Evolutionary conservation across 2,888 invertebrate species (phyloP).

Genomic region (Charanyca ferruginea): DNA sequence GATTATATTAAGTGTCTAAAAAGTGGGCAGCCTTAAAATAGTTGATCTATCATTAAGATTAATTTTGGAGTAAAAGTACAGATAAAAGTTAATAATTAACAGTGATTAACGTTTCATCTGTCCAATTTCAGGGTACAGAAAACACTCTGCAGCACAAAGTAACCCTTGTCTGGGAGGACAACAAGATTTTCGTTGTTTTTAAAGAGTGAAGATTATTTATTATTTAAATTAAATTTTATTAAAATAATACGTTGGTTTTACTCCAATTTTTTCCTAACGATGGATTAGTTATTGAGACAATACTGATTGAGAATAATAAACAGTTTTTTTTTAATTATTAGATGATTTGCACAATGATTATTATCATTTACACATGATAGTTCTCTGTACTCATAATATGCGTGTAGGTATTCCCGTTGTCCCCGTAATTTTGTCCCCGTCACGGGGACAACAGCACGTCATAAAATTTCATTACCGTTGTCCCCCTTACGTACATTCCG

Average conservation of each 20-base stretch:
- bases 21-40: no score
- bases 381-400: no score
- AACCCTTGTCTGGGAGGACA: constrained; percentile 69
- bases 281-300: neutral
- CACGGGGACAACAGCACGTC: no score
- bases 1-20: no score
- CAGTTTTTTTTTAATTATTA: no score
- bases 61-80: constrained; percentile 69
- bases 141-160: constrained; percentile 64
- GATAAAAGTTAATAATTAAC: constrained; percentile 39
- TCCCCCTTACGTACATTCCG: no score
- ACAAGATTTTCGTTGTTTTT: constrained; percentile 66
- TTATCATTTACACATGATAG: no score
- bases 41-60: neutral
- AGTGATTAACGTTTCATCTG: constrained; percentile 62
- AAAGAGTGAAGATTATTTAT: constrained; percentile 48
- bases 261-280: constrained; percentile 62
- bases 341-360: no score
- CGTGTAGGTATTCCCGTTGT: no score
- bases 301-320: neutral
- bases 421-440: no score
- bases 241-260: constrained; percentile 67
- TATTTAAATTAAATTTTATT: neutral
- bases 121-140: constrained; percentile 80
- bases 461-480: no score